Conservation (phyloP, 2,113 vertebrate genomes). For the Serinus canaria region DNA sequence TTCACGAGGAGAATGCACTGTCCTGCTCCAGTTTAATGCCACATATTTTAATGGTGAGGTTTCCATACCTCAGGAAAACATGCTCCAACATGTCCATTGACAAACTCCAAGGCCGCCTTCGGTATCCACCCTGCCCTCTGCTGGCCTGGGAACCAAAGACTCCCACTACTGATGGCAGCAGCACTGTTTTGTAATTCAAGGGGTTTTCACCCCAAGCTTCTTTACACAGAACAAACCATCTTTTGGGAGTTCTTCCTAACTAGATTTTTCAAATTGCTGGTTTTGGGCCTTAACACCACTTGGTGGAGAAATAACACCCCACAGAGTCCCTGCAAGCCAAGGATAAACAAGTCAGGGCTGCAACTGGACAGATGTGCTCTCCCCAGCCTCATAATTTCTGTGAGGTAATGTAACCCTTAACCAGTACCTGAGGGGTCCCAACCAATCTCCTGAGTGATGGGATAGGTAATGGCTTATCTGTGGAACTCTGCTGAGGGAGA, state of each 20-base stretch:
- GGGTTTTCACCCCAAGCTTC: accelerated
- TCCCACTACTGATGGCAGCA: accelerated
- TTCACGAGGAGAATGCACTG: not conserved
- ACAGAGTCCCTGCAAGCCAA: not conserved
- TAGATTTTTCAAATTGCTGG: not conserved
- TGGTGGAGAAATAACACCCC: not conserved
- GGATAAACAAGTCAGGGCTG: not conserved
- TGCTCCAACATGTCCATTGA: constrained; percentile 75
- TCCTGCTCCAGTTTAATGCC: not conserved
- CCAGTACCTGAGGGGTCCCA: accelerated
- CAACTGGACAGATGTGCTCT: not conserved
- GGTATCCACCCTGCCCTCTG: constrained; percentile 71
- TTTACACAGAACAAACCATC: not conserved
- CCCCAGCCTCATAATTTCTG: accelerated
- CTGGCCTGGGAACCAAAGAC: not conserved
- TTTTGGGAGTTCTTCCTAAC: not conserved
- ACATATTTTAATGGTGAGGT: constrained; percentile 36
- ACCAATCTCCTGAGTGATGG: not conserved
- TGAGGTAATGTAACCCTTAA: not conserved
- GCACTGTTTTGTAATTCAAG: accelerated
- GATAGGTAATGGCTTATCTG: not conserved
- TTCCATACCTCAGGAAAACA: constrained; percentile 61
- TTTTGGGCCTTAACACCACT: not conserved
- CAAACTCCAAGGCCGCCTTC: not conserved
- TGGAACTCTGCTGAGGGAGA: not conserved